A percentile compares a stretch with the other conserved stretches of the same genome.
phyloP scores from a whole-genome alignment of 2,888 invertebrate species.

The Pardosa pseudoannulata region DNA sequence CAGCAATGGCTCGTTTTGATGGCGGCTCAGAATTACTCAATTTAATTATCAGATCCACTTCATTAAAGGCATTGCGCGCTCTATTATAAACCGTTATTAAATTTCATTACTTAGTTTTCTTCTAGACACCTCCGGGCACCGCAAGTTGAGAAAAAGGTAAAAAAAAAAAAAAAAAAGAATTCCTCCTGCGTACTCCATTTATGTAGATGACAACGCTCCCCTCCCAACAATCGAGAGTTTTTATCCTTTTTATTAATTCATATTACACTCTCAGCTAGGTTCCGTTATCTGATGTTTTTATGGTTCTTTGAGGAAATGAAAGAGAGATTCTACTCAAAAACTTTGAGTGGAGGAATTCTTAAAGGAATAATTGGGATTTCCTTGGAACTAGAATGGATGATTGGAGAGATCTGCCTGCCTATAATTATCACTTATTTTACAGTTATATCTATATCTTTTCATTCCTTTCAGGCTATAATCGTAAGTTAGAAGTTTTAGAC shows the following conservation, averaged over 20 bases:
- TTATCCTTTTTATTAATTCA: no score
- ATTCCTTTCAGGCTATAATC: no score
- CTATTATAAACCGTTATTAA: conserved; percentile 26
- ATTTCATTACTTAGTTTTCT: neutral
- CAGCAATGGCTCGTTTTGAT: neutral
- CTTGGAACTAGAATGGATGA: no score
- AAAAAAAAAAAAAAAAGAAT: conserved; percentile 9
- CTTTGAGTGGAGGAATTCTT: no score
- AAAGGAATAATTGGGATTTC: no score
- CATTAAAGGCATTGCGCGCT: conserved; percentile 5
- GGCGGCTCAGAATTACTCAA: neutral
- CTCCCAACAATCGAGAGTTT: no score
- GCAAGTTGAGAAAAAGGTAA: neutral
- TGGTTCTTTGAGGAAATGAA: neutral
- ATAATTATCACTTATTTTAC: no score
- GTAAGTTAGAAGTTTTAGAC: no score
- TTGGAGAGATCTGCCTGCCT: no score
- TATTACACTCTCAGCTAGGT: neutral
- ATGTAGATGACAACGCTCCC: no score
- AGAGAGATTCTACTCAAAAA: no score
- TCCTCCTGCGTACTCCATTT: neutral
- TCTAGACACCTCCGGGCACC: neutral
- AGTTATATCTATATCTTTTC: no score
- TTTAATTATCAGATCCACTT: conserved; percentile 19
- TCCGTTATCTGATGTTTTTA: neutral